These are phyloP conservation scores for Drosophila ambigua DNA, from an alignment of 1,140 invertebrate genomes.

Conservation along the genomic window DNA sequence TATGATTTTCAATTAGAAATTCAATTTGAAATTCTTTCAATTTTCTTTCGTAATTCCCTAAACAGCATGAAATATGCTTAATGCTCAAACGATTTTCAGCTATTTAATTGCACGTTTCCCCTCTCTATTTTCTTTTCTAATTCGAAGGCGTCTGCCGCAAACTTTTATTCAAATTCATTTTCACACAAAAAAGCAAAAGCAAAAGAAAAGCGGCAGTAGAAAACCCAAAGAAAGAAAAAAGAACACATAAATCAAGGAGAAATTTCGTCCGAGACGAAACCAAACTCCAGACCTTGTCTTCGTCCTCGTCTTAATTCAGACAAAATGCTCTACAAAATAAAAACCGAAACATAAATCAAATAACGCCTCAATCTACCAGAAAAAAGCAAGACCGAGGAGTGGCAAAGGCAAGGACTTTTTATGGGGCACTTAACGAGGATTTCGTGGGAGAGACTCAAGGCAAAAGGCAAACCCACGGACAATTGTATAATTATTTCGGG, in stretches of 20 bases:
- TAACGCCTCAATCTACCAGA: background rate
- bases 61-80: constrained; percentile 31
- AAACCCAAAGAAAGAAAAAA: background rate
- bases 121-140: background rate
- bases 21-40: constrained; percentile 1
- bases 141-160: too few species aligned
- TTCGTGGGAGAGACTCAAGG: background rate
- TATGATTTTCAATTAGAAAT: constrained; percentile 39
- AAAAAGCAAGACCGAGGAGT: background rate
- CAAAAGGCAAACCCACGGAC: background rate
- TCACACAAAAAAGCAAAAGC: too few species aligned
- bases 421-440: constrained; percentile 7
- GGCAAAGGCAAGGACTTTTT: background rate
- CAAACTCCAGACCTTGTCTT: background rate
- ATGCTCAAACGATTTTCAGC: constrained; percentile 21
- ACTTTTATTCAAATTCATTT: too few species aligned
- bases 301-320: too few species aligned
- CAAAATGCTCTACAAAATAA: background rate
- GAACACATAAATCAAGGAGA: constrained; percentile 34
- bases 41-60: too few species aligned
- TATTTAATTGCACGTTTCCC: constrained; percentile 1
- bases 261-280: constrained; percentile 7
- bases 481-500: background rate
- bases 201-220: too few species aligned
- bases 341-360: constrained; percentile 2